Conservation (phyloP, 2,797 vertebrate species). For the Halcyon smyrnensis region DNA sequence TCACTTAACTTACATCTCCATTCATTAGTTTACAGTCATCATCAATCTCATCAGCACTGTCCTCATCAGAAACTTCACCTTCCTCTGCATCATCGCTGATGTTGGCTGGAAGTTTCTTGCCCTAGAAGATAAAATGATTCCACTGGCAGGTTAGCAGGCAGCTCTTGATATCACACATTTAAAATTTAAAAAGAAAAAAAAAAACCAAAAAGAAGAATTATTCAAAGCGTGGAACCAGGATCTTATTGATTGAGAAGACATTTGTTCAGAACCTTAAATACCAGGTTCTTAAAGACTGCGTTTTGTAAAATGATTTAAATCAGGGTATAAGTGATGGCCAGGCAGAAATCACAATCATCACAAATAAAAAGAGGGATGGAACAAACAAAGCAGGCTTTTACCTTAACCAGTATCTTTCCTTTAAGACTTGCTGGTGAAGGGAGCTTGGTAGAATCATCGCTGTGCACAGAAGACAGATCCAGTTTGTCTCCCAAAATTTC, state of each 20-base stretch:
- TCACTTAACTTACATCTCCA: constrained; percentile 88
- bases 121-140: constrained; percentile 76
- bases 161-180: background rate
- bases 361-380: background rate
- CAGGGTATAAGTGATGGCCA: background rate
- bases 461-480: constrained; percentile 86
- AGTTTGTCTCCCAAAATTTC: constrained; percentile 94
- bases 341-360: background rate
- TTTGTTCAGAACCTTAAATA: background rate
- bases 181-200: background rate
- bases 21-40: constrained; percentile 97
- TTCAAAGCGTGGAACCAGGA: background rate
- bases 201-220: background rate
- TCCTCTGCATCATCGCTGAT: constrained; percentile 94
- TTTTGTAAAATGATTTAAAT: background rate
- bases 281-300: background rate
- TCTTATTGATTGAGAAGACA: background rate
- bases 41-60: constrained; percentile 97
- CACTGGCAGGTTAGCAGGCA: background rate
- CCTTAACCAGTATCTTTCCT: constrained; percentile 97
- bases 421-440: constrained; percentile 92
- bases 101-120: constrained; percentile 94
- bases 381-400: constrained; percentile 26
- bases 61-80: constrained; percentile 97
- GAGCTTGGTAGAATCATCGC: constrained; percentile 80